Evolutionary conservation across 2,888 invertebrate genomes (phyloP), one percentile per base, ranked within the genome.

Genomic region (Antheraea assamensis): DNA sequence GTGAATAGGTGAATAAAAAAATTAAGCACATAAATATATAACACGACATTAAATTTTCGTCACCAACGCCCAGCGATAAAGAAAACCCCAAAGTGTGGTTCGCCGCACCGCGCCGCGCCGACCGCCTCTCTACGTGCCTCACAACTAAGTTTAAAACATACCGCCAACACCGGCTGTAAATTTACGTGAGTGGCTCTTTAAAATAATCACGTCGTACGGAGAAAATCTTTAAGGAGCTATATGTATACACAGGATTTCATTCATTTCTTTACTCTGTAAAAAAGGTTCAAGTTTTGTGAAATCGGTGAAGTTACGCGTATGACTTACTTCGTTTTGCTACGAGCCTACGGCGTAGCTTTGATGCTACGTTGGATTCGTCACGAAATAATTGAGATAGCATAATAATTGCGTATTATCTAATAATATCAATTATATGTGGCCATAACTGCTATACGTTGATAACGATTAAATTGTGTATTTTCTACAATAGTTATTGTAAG

Each of bases 141-240:
- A 66, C 64, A 42, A 76, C 77, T 76, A 81, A 79, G 77, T 80
- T 79, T 78, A 77, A 76, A 78, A 75, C 79, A 75, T 74, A 75
- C 75, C 75, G 77, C 74, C 76, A 75, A 75, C 77, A 77, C 77
- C 77, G 76, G 76, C 73, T 79, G 77, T 47, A 13, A 64, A 35
- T 70, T 30, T 78, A 80, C 80, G 79, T 79, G 80, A 77, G 78
- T 68, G 31, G 71, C 76, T 77, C 74, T 75, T 76, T 79, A 81
- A 80, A 80, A 76, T 77, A 76, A 78, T 80, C 80, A 81, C 81
- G 79, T 79, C 76, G 74, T 75, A 71, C 76, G 58, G 74, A 71
- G 70, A 78, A 78, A 79, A 75, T 76, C 74, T 27, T 70, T 70
- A 68, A 42, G 35, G 47, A 70, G 47, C 47, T 15, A 15, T 49